Percentiles rank a stretch among this genome's conserved stretches.
Evolutionary conservation across 2,888 invertebrate species (phyloP).

Genomic region (Papilio gigon): DNA sequence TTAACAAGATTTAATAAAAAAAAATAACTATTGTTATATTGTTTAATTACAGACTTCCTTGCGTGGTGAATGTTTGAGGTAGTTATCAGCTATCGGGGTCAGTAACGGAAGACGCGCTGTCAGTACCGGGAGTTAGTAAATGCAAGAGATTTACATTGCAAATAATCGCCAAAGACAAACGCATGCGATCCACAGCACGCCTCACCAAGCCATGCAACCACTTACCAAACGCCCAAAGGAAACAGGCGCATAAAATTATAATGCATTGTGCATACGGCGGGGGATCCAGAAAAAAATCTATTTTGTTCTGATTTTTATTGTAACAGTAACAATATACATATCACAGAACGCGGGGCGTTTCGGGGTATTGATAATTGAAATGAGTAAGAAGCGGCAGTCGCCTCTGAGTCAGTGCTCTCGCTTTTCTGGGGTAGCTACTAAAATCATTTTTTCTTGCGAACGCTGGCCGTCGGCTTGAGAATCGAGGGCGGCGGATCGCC

Average conservation of each 20-base stretch:
- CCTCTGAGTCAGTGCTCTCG: constrained; percentile 63
- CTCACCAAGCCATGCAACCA: constrained; percentile 78
- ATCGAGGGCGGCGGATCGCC: constrained; percentile 80
- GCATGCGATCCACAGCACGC: constrained; percentile 74
- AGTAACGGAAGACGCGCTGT: constrained; percentile 20
- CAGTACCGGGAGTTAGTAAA: constrained; percentile 42
- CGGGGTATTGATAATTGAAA: constrained; percentile 67
- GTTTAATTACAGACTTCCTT: constrained; percentile 3
- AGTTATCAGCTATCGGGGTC: constrained; percentile 8
- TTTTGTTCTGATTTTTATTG: constrained; percentile 75
- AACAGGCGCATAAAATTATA: constrained; percentile 57
- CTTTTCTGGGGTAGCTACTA: constrained; percentile 56
- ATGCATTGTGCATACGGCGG: constrained; percentile 58
- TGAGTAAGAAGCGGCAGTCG: constrained; percentile 67
- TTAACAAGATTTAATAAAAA: not conserved
- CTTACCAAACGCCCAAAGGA: constrained; percentile 65
- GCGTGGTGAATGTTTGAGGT: constrained; percentile 10
- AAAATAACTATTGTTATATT: constrained; percentile 5
- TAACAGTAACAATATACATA: constrained; percentile 82
- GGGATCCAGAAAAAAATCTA: constrained; percentile 66
- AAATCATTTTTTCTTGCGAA: constrained; percentile 79
- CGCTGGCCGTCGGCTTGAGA: constrained; percentile 79
- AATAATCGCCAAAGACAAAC: constrained; percentile 62
- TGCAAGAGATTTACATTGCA: constrained; percentile 51
- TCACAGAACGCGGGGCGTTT: constrained; percentile 83